Percentiles rank a stretch among this genome's conserved stretches.
phyloP scores from a whole-genome alignment of 2,113 vertebrate genomes.

The Oryzias curvinotus region DNA sequence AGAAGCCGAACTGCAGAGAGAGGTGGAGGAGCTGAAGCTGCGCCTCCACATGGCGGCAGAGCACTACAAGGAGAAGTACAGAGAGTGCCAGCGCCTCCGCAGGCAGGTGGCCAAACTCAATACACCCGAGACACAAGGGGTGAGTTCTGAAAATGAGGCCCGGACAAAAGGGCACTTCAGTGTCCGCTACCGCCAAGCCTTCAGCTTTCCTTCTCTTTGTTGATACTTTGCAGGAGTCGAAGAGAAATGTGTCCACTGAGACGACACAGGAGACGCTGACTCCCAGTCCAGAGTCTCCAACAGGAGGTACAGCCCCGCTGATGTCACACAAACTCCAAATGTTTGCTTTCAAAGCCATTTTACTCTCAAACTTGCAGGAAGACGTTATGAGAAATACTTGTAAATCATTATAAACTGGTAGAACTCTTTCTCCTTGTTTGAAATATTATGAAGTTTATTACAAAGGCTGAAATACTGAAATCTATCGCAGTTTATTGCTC shows the following conservation, averaged over 20 bases:
- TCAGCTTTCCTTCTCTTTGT: not conserved
- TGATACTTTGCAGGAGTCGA: constrained; percentile 65
- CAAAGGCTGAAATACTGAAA: too few relatives aligned
- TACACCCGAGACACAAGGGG: constrained; percentile 78
- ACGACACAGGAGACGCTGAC: constrained; percentile 58
- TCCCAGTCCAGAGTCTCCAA: constrained; percentile 68
- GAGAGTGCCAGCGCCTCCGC: constrained; percentile 95
- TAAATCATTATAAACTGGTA: too few relatives aligned
- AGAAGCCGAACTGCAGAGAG: constrained; percentile 94
- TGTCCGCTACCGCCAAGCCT: too few relatives aligned
- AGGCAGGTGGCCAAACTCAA: constrained; percentile 91
- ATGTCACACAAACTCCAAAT: too few relatives aligned
- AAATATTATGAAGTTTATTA: too few relatives aligned
- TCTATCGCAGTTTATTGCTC: too few relatives aligned
- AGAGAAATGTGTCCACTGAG: constrained; percentile 70
- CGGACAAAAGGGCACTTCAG: not conserved
- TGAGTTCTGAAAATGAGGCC: constrained; percentile 54
- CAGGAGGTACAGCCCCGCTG: constrained; percentile 51
- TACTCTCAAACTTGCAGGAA: not conserved
- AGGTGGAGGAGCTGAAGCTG: constrained; percentile 96
- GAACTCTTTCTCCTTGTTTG: too few relatives aligned
- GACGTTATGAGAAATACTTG: too few relatives aligned
- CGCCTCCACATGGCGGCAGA: constrained; percentile 98
- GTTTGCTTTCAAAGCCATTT: not conserved
- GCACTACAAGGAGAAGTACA: constrained; percentile 98